Conservation (phyloP, 1,140 invertebrate species). For the Aphis craccivora region DNA sequence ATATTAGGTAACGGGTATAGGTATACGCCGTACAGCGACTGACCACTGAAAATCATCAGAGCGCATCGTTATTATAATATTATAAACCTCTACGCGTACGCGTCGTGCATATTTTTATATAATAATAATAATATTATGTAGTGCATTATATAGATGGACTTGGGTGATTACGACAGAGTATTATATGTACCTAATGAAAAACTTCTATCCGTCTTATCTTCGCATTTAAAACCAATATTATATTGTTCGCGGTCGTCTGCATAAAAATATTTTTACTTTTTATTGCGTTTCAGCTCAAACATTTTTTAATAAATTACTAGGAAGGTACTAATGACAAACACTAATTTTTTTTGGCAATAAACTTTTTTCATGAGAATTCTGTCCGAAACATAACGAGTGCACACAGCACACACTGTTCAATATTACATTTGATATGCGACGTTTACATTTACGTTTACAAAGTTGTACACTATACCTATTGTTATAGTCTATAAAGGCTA, state of each 20-base stretch:
- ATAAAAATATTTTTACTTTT: not conserved
- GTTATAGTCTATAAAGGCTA: not conserved
- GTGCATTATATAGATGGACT: not conserved
- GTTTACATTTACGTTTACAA: not conserved
- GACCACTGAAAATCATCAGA: not conserved
- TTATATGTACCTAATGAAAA: not conserved
- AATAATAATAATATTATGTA: not conserved
- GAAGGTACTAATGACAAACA: not conserved
- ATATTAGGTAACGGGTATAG: not conserved
- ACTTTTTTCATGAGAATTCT: not conserved
- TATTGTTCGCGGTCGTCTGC: not conserved
- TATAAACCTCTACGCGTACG: no score
- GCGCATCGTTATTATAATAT: not conserved
- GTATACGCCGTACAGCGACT: not conserved
- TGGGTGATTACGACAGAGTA: not conserved
- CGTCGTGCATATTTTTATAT: not conserved
- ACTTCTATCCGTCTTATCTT: not conserved
- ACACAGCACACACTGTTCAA: not conserved
- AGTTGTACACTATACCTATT: no score
- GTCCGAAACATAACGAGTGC: not conserved
- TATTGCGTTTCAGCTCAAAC: not conserved
- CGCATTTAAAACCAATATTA: not conserved
- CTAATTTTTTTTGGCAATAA: not conserved
- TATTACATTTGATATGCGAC: not conserved
- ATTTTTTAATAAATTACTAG: not conserved